A percentile compares a stretch with the other conserved stretches of the same genome.
These are phyloP conservation scores for Phyllotis vaccarum DNA, from an alignment of 2,797 vertebrate genomes.

Conservation along the genomic window DNA sequence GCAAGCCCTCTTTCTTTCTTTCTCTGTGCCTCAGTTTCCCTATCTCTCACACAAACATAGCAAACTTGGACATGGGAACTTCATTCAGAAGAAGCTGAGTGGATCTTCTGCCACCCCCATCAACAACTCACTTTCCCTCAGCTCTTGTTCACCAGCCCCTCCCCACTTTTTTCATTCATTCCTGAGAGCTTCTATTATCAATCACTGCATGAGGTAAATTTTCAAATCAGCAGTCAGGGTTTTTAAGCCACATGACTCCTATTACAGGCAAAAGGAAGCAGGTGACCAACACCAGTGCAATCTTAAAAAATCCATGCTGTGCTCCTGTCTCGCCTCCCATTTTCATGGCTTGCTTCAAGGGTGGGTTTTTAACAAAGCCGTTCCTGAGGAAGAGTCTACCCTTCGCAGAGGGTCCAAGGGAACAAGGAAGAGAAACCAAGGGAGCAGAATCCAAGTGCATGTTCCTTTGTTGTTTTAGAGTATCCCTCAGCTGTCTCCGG, in stretches of 20 bases:
- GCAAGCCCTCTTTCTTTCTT: not conserved
- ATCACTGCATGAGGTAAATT: constrained; percentile 68
- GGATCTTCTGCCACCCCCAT: not conserved
- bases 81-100: not conserved
- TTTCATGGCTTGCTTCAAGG: not conserved
- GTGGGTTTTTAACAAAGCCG: constrained; percentile 37
- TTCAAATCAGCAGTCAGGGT: constrained; percentile 70
- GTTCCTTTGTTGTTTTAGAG: constrained; percentile 31
- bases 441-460: not conserved
- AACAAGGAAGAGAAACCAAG: not conserved
- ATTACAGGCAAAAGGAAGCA: constrained; percentile 62
- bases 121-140: not conserved
- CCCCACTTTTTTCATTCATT: constrained; percentile 24
- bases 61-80: not conserved
- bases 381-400: not conserved
- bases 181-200: constrained; percentile 77
- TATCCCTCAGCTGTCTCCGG: not conserved
- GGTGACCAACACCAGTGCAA: constrained; percentile 45
- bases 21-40: constrained; percentile 14
- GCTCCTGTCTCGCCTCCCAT: not conserved
- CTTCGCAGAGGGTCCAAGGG: not conserved
- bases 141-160: not conserved
- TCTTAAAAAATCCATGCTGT: not conserved
- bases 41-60: not conserved
- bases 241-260: constrained; percentile 74